Base-by-base conservation (phyloP, 2,113 vertebrate genomes). In the Rhynchomys soricoides region DNA sequence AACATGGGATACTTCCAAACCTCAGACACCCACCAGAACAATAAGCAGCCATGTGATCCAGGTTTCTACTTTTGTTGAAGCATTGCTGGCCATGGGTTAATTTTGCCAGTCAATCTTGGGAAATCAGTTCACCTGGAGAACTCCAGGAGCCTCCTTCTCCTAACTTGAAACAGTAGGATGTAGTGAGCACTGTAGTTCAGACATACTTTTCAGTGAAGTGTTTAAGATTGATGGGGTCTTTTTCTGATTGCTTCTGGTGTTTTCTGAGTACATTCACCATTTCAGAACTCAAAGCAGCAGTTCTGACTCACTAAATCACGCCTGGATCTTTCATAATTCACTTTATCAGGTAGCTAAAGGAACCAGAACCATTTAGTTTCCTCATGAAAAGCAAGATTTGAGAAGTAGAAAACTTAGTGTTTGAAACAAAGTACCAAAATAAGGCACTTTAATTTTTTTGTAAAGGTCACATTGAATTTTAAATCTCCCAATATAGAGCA, bases 201-300 rank as follows among this genome's bases (percentile, higher is more conserved):
- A 95, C 5, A 21, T 93, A 34, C 66, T 89, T 93, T 91, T 86
- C 92, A 95, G 94, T 82, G 66, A 93, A 88, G 73, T 86, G 55
- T 93, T 97, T 95, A 92, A 97, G 93, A 97, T 96, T 96, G 96
- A 96, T 95, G 55, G 81, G 68, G 12, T 93, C 90, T 93, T 95
- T 92, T 85, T 90, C 88, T 97, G 92, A 97, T 95, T 83, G 85
- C 82, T 93, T 79, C 86, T 95, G 66, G 93, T 86, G 66, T 95
- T 96, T 97, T 71, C 81, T 74, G 34, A 96, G 79, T 79, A 74
- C 19, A 86, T 75, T 95, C 68, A 31, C 86, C 48, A 89, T 89
- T 96, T 91, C 81, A 89, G 94, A 87, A 90, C 94, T 93, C 91
- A 94, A 2, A 78, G 79, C 77, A 96, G 87, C 78, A 93, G 71